Conservation (phyloP, 2,113 vertebrate genomes). For the Callopanchax toddi region DNA sequence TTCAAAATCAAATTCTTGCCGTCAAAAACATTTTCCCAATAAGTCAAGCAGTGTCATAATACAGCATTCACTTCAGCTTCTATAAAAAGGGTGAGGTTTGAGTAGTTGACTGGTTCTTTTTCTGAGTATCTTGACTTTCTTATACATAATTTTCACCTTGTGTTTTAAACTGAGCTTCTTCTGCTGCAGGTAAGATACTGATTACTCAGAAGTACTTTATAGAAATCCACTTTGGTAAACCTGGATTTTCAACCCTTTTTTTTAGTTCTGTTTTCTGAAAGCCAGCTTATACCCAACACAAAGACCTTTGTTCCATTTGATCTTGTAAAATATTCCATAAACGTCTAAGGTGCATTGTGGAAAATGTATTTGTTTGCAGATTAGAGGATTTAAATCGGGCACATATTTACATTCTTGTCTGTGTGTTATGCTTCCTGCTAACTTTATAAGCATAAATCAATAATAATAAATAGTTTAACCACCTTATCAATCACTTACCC, state of each 20-base stretch:
- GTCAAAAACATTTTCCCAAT: too few species aligned
- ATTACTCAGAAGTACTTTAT: background rate
- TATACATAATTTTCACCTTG: too few species aligned
- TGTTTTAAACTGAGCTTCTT: too few species aligned
- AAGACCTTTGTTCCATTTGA: background rate
- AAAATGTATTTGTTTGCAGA: background rate
- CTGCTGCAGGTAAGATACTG: background rate
- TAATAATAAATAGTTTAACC: too few species aligned
- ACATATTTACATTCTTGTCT: background rate
- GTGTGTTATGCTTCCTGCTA: background rate
- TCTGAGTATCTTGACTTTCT: too few species aligned
- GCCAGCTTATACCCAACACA: background rate
- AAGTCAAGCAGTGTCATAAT: too few species aligned
- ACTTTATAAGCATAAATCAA: background rate
- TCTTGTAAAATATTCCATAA: background rate
- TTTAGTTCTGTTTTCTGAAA: too few species aligned
- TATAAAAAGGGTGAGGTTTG: too few species aligned
- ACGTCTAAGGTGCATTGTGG: background rate
- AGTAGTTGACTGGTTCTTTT: too few species aligned
- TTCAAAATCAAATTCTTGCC: too few species aligned
- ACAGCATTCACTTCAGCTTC: too few species aligned
- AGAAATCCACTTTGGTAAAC: background rate
- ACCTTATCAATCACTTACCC: too few species aligned
- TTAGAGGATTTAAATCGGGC: background rate
- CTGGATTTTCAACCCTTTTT: background rate